Conservation (phyloP, 2,888 invertebrate genomes). For the Alloscopus bannaensis region DNA sequence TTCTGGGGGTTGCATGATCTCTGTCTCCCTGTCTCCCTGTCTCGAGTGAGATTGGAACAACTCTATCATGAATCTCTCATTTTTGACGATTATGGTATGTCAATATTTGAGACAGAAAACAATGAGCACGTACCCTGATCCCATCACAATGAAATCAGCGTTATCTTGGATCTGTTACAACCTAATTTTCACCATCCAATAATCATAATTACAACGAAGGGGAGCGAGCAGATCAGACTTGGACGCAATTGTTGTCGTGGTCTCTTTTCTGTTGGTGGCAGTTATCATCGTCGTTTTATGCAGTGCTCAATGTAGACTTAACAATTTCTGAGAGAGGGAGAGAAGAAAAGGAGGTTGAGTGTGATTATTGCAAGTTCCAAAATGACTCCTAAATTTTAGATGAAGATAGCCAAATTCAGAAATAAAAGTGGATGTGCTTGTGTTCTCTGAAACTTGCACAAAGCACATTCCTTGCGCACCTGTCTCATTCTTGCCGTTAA, state of each 20-base stretch:
- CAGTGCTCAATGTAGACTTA: background rate
- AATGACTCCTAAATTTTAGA: slow-evolving; percentile 3
- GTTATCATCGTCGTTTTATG: background rate
- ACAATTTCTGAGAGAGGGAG: too few species aligned
- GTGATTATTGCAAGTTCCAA: slow-evolving; percentile 15
- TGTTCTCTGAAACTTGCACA: too few species aligned
- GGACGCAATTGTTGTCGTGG: background rate
- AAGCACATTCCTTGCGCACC: too few species aligned
- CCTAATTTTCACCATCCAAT: slow-evolving; percentile 18
- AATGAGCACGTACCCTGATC: slow-evolving; percentile 7
- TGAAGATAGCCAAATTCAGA: slow-evolving; percentile 8
- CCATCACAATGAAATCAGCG: slow-evolving; percentile 13
- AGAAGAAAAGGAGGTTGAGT: too few species aligned
- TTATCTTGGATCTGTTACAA: slow-evolving; percentile 16
- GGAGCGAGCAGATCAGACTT: background rate
- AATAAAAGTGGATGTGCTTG: background rate
- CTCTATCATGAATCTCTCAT: background rate
- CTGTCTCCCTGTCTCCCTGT: too few species aligned
- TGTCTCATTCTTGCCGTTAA: too few species aligned
- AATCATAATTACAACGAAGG: slow-evolving; percentile 2
- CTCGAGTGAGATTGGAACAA: too few species aligned
- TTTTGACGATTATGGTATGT: background rate
- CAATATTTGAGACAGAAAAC: slow-evolving; percentile 11
- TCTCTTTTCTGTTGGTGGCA: background rate
- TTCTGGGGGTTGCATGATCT: too few species aligned